These are phyloP conservation scores for Furcula furcula DNA, from an alignment of 2,888 invertebrate species.

Conservation along the genomic window DNA sequence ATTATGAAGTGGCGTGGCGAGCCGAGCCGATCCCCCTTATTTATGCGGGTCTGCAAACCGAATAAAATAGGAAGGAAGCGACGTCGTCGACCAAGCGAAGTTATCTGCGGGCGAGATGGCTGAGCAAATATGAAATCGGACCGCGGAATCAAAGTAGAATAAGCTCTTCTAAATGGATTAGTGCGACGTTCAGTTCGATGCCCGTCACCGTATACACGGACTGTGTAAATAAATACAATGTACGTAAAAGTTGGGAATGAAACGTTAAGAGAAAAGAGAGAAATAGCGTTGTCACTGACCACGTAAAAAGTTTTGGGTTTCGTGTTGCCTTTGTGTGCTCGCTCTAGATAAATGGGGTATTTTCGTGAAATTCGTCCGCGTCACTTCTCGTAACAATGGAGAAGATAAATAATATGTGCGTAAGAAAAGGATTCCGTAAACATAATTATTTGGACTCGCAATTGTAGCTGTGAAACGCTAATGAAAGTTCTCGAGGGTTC, in stretches of 20 bases:
- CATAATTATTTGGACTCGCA: conserved; percentile 79
- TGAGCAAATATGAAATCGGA: conserved; percentile 64
- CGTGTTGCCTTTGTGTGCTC: conserved; percentile 74
- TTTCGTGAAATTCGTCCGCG: conserved; percentile 79
- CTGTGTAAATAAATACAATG: conserved; percentile 55
- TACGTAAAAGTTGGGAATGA: conserved; percentile 61
- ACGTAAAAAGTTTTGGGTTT: conserved; percentile 80
- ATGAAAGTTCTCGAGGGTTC: conserved; percentile 68
- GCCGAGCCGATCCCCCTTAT: conserved; percentile 53
- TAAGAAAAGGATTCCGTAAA: conserved; percentile 80
- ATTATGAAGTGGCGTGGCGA: conserved; percentile 47
- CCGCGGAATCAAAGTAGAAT: conserved; percentile 48
- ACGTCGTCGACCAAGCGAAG: conserved; percentile 53
- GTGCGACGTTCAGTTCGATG: conserved; percentile 37
- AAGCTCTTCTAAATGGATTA: conserved; percentile 43
- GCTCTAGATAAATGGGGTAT: conserved; percentile 76
- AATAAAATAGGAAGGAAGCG: conserved; percentile 66
- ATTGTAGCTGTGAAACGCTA: conserved; percentile 75
- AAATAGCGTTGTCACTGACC: conserved; percentile 77
- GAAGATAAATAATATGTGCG: conserved; percentile 78
- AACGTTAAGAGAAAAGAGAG: conserved; percentile 73
- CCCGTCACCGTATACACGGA: conserved; percentile 35
- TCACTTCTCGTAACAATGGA: conserved; percentile 76
- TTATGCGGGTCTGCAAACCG: conserved; percentile 73
- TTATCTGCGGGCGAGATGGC: conserved; percentile 69